Conservation (phyloP, 1,140 invertebrate species). For the Scaptomyza pallida region DNA sequence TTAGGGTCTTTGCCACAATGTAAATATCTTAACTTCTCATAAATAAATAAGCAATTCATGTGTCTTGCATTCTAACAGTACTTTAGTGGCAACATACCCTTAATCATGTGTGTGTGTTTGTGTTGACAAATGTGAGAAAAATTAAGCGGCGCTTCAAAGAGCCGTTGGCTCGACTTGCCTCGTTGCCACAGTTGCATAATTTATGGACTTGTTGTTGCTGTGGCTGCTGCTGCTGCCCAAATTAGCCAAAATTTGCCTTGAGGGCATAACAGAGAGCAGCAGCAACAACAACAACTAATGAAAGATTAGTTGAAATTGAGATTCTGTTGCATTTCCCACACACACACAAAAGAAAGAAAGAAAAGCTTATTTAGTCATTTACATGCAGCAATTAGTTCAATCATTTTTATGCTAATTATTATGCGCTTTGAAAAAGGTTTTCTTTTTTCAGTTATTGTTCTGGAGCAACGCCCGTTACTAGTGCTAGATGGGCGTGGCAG, state of each 20-base stretch:
- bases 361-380: slow-evolving; percentile 33
- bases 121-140: slow-evolving; percentile 77
- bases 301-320: slow-evolving; percentile 32
- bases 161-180: not conserved
- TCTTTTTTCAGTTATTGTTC: slow-evolving; percentile 42
- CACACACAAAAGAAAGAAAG: not conserved
- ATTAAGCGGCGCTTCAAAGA: slow-evolving; percentile 67
- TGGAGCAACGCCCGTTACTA: slow-evolving; percentile 46
- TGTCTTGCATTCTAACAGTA: slow-evolving; percentile 10
- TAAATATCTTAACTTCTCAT: not conserved
- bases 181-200: slow-evolving; percentile 58
- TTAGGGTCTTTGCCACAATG: too few species aligned
- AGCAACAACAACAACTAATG: slow-evolving; percentile 46
- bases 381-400: slow-evolving; percentile 75
- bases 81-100: not conserved
- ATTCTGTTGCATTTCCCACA: slow-evolving; percentile 73
- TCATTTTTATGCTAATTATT: slow-evolving; percentile 77
- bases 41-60: not conserved
- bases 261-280: slow-evolving; percentile 12
- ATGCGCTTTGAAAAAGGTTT: slow-evolving; percentile 26
- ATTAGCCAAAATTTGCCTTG: slow-evolving; percentile 65
- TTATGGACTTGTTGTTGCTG: slow-evolving; percentile 50
- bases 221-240: slow-evolving; percentile 35
- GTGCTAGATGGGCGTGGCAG: slow-evolving; percentile 49
- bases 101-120: not conserved